Conservation (phyloP, 2,888 invertebrate genomes). For the Bursaphelenchus okinawaensis region DNA sequence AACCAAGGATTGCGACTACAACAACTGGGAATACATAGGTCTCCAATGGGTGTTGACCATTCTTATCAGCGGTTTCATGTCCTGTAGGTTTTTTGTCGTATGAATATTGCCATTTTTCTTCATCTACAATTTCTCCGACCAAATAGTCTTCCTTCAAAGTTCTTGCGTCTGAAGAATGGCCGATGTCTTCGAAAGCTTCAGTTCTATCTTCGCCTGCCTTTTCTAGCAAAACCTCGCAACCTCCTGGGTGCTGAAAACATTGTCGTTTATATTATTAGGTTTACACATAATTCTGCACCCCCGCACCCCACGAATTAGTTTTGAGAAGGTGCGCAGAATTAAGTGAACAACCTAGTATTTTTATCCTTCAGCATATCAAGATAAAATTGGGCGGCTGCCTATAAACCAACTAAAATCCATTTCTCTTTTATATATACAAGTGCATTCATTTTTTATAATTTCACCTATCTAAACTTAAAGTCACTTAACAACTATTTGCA, state of each 20-base stretch:
- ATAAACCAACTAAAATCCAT: too few species aligned
- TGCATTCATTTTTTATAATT: too few species aligned
- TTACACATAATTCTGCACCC: too few species aligned
- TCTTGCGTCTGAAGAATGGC: constrained; percentile 56
- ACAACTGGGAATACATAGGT: constrained; percentile 35
- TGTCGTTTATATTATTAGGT: too few species aligned
- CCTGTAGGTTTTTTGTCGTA: constrained; percentile 45
- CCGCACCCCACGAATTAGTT: too few species aligned
- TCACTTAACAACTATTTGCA: too few species aligned
- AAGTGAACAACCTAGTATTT: too few species aligned
- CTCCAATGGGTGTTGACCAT: constrained; percentile 16
- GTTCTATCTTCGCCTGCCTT: constrained; percentile 56
- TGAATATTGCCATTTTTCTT: constrained; percentile 45
- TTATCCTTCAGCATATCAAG: too few species aligned
- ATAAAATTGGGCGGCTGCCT: too few species aligned
- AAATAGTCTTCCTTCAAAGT: constrained; percentile 52
- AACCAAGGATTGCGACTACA: constrained; percentile 40
- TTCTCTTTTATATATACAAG: too few species aligned
- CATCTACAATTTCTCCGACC: constrained; percentile 41
- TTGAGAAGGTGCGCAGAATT: too few species aligned
- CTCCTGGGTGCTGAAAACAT: constrained; percentile 32
- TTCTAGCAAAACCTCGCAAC: constrained; percentile 56
- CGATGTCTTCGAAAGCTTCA: constrained; percentile 57
- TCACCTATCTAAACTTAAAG: too few species aligned
- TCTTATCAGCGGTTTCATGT: constrained; percentile 22